Percentiles rank a stretch among this genome's conserved stretches.
These are phyloP conservation scores for Brachyistius frenatus DNA, from an alignment of 2,113 vertebrate species.

Conservation along the genomic window DNA sequence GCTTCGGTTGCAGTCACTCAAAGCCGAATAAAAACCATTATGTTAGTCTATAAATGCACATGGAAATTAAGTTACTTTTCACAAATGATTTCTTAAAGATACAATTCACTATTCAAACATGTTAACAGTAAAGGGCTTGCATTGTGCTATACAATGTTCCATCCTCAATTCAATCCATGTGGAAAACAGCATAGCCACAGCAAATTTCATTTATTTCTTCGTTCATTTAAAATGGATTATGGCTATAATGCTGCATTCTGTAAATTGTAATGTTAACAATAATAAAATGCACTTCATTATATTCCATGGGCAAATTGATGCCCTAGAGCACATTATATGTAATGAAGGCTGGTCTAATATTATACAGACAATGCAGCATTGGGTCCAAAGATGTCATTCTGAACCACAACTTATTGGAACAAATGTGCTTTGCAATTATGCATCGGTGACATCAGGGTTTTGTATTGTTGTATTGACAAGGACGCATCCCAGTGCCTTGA, in stretches of 20 bases:
- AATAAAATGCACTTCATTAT: constrained; percentile 67
- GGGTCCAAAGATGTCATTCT: constrained; percentile 63
- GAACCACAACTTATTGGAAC: constrained; percentile 62
- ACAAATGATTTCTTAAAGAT: constrained; percentile 28
- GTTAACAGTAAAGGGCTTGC: constrained; percentile 8
- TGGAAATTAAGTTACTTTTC: constrained; percentile 26
- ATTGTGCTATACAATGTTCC: constrained; percentile 24
- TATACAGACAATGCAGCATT: constrained; percentile 59
- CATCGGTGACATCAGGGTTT: constrained; percentile 57
- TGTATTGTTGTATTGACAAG: constrained; percentile 66
- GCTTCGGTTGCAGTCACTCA: neutral
- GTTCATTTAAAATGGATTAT: constrained; percentile 55
- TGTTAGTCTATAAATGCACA: constrained; percentile 22
- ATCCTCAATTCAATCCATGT: constrained; percentile 31
- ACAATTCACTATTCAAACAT: constrained; percentile 34
- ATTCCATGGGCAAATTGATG: constrained; percentile 59
- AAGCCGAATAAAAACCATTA: constrained; percentile 1
- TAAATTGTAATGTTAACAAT: constrained; percentile 63
- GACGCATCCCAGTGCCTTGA: constrained; percentile 73
- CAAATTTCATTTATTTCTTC: constrained; percentile 50
- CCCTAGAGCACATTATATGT: constrained; percentile 54
- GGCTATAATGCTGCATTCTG: constrained; percentile 49
- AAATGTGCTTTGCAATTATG: constrained; percentile 67
- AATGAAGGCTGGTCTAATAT: constrained; percentile 59
- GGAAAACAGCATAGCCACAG: constrained; percentile 39